A percentile compares a stretch with the other conserved stretches of the same genome.
Conservation (phyloP, 2,113 vertebrate genomes). For the Salvelinus namaycush region DNA sequence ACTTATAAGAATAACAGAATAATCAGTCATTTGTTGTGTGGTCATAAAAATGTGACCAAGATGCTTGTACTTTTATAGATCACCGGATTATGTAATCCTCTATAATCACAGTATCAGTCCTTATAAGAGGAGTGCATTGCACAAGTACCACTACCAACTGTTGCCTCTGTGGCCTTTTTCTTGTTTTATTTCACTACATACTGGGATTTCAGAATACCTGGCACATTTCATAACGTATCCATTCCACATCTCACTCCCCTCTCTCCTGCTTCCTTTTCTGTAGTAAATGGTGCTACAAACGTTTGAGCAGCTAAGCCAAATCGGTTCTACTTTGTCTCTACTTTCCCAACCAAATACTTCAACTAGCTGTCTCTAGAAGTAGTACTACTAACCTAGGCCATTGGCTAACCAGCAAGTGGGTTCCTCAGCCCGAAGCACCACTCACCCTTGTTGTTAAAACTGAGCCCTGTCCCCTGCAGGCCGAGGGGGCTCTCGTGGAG, state of each 20-base stretch:
- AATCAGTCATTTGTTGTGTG: no score
- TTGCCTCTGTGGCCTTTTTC: neutral
- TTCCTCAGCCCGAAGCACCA: neutral
- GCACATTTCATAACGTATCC: neutral
- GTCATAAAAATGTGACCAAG: no score
- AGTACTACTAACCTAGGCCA: neutral
- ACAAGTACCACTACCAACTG: no score
- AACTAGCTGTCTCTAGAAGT: neutral
- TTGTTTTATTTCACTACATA: neutral
- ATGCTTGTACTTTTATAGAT: neutral
- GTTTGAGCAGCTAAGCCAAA: no score
- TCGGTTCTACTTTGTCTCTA: neutral
- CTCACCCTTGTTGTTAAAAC: slow-evolving; percentile 51
- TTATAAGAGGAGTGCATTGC: no score
- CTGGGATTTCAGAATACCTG: neutral
- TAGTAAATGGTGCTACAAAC: neutral
- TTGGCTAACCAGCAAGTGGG: neutral
- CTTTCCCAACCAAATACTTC: neutral
- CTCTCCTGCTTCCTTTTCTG: neutral
- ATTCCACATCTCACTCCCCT: slow-evolving; percentile 7
- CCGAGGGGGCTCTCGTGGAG: slow-evolving; percentile 80
- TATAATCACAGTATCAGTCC: no score
- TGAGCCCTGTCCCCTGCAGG: slow-evolving; percentile 79
- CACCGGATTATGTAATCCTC: neutral
- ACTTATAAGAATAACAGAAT: no score